Percentiles rank a stretch among this genome's conserved stretches.
Conservation (phyloP, 2,113 vertebrate genomes). For the Thymallus thymallus region DNA sequence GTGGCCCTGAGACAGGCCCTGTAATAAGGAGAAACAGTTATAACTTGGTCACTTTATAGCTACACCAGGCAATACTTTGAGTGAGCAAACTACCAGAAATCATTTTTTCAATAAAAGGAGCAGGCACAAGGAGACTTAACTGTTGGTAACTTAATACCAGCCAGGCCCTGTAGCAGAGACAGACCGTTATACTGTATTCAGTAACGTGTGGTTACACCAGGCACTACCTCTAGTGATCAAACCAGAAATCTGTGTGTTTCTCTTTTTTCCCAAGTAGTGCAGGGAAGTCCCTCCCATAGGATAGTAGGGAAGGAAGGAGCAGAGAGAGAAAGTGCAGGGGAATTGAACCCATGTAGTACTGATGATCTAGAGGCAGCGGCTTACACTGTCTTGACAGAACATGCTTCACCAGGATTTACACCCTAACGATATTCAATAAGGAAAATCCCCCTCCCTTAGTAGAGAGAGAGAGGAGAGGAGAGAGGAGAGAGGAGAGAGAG, state of each 20-base stretch:
- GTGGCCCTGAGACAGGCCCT: background rate
- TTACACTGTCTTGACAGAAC: too few species aligned
- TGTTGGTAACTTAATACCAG: too few species aligned
- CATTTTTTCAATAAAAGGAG: too few species aligned
- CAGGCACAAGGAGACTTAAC: background rate
- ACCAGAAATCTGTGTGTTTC: constrained; percentile 3
- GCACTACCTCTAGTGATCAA: too few species aligned
- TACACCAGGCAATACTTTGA: background rate
- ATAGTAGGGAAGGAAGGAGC: too few species aligned
- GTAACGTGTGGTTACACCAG: too few species aligned
- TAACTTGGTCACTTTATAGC: background rate
- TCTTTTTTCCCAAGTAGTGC: background rate
- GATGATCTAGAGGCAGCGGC: too few species aligned
- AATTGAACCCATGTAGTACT: too few species aligned
- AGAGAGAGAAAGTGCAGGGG: too few species aligned
- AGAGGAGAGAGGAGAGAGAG: background rate
- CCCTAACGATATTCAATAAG: constrained; percentile 49
- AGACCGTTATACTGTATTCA: too few species aligned
- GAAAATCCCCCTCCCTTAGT: constrained; percentile 43
- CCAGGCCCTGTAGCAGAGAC: too few species aligned
- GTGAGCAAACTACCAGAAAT: background rate
- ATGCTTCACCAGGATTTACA: constrained; percentile 50
- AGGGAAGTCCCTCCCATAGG: background rate
- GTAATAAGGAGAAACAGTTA: constrained; percentile 8
- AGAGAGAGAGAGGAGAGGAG: background rate